Evolutionary conservation across 1,140 invertebrate species (phyloP), one percentile per base, ranked within the genome.

Genomic region (Hydropsyche tenuis): DNA sequence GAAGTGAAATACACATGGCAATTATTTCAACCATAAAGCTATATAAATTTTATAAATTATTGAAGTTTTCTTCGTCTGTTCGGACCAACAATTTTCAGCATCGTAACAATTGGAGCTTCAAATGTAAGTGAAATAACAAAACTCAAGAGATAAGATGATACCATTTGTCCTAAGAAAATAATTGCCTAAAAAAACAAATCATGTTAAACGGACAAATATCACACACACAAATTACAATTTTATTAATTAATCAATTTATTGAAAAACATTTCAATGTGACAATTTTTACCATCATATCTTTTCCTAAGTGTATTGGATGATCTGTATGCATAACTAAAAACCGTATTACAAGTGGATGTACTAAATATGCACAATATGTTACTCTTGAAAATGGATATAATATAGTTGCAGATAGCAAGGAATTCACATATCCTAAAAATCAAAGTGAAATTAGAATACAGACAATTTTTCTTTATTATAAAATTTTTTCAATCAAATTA

Each of bases 381-480:
- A 93, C 91, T 78, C 93, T 87, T 51, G 92, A 94, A 81, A 94
- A 92, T 66, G 93, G 93, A 82, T 94, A 94, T 7, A 94, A 82
- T 65, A 91, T 87, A 22, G 91, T 90, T 23, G 90, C 88, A n/a
- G 92, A 92, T 5, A 94, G 84, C 78, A 93, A 83, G 23, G 86
- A 84, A 48, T 91, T 90, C 14, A 93, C 86, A 80, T 89, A 91
- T 72, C 92, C 91, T 92, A 81, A 75, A 86, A 85, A 69, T n/a
- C 12, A 45, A 12, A 53, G 18, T 18, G 11, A 18, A 25, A 60
- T 25, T 25, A 60, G 23, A 60, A 48, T 9, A 37, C 9, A 37
- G 9, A 37, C 3, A 4, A 9, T 37, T 37, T 4, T 37, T 37
- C 9, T 37, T 43, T 4, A 69, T 51, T 51, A 27, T 27, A 45